These are phyloP conservation scores for Myzus persicae DNA, from an alignment of 1,140 invertebrate species.

Conservation along the genomic window DNA sequence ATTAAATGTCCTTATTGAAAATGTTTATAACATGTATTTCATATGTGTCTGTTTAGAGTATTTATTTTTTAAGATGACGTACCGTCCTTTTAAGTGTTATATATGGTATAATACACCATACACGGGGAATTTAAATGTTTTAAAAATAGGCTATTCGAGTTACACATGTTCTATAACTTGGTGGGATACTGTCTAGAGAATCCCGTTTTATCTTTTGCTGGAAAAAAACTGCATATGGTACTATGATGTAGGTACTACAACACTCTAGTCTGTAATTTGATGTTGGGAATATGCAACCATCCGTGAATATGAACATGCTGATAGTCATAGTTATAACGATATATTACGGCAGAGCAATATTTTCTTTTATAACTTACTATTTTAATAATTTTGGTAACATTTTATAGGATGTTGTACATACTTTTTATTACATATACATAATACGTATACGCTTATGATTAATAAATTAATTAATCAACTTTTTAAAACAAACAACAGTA, in stretches of 20 bases:
- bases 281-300: constrained; percentile 40
- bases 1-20: not conserved
- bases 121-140: not conserved
- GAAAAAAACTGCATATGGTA: not conserved
- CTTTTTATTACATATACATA: not conserved
- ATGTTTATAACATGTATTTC: not conserved
- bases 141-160: not conserved
- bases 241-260: not conserved
- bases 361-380: constrained; percentile 1
- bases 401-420: not conserved
- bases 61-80: not conserved
- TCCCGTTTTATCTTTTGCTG: constrained; percentile 23
- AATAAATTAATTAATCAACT: constrained; percentile 8
- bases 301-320: constrained; percentile 29
- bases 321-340: constrained; percentile 14
- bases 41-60: not conserved
- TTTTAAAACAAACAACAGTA: not conserved
- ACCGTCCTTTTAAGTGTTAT: not conserved
- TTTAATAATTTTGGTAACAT: not conserved
- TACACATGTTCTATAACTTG: not conserved
- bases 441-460: not conserved
- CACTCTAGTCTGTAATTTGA: not conserved
- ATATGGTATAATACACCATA: no score
- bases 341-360: not conserved
- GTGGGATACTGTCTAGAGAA: not conserved